Evolutionary conservation across 2,888 invertebrate species (phyloP).

Genomic region (Papilio gigon): DNA sequence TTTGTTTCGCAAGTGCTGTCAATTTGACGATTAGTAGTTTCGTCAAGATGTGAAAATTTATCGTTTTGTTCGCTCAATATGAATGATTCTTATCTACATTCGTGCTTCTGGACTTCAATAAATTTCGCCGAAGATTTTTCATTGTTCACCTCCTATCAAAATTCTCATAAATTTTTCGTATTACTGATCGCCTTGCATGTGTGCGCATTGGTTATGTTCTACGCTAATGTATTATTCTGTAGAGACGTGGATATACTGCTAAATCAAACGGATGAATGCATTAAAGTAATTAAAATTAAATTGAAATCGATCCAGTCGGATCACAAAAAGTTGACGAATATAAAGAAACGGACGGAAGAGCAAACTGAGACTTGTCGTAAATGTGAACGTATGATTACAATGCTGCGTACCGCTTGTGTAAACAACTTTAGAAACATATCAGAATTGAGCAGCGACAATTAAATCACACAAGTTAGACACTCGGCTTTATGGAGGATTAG

Average conservation of each 20-base stretch:
- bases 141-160: slow-evolving; percentile 61
- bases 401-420: slow-evolving; percentile 54
- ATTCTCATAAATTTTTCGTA: slow-evolving; percentile 62
- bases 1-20: slow-evolving; percentile 7
- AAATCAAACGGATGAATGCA: slow-evolving; percentile 59
- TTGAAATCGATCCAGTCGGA: slow-evolving; percentile 60
- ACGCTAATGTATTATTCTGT: slow-evolving; percentile 65
- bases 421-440: slow-evolving; percentile 38
- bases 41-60: slow-evolving; percentile 35
- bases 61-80: slow-evolving; percentile 42
- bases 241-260: slow-evolving; percentile 65
- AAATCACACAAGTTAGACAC: slow-evolving; percentile 5
- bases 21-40: slow-evolving; percentile 18
- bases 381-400: slow-evolving; percentile 56
- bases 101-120: slow-evolving; percentile 71
- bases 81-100: slow-evolving; percentile 43
- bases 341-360: slow-evolving; percentile 63
- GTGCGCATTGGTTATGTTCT: slow-evolving; percentile 58
- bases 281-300: slow-evolving; percentile 62
- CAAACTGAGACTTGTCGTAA: slow-evolving; percentile 59
- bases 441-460: slow-evolving; percentile 21
- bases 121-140: slow-evolving; percentile 65
- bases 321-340: slow-evolving; percentile 59
- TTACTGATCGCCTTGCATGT: slow-evolving; percentile 59
- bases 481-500: slow-evolving; percentile 10